Conservation (phyloP, 2,113 vertebrate species). For the Benitochromis conjunctus region DNA sequence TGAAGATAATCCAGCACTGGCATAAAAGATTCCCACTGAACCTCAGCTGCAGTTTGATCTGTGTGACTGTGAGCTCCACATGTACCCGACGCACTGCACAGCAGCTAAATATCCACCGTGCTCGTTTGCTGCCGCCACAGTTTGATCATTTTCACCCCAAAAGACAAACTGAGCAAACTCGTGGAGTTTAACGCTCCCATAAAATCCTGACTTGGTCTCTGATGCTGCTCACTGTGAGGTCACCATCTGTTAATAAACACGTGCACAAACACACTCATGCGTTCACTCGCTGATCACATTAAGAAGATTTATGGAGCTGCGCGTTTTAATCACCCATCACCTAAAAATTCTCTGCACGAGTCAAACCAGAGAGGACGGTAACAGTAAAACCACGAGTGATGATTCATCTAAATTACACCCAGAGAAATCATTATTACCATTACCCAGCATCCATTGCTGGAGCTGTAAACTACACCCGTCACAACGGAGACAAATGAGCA, state of each 20-base stretch:
- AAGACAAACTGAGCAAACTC: neutral
- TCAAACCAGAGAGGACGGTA: neutral
- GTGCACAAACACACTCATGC: neutral
- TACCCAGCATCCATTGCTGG: neutral
- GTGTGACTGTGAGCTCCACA: fast-evolving
- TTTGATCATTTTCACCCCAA: neutral
- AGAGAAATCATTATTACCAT: neutral
- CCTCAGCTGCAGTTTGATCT: neutral
- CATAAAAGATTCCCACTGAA: neutral
- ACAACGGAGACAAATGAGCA: neutral
- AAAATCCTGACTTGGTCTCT: too few relatives aligned
- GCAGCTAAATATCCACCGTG: neutral
- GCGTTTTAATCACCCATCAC: neutral
- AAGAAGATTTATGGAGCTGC: neutral
- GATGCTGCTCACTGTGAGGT: neutral
- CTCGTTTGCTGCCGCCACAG: neutral
- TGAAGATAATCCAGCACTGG: neutral
- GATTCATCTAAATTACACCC: neutral
- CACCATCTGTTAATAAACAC: neutral
- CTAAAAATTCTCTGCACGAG: neutral
- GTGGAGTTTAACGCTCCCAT: neutral
- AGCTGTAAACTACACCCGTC: neutral
- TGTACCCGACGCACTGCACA: neutral
- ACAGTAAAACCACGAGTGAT: neutral
- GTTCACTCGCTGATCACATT: neutral